Evolutionary conservation across 37 sponge, comb jelly and placozoan species (phyloP).

Genomic region (Halisarca cf. caerulea): DNA sequence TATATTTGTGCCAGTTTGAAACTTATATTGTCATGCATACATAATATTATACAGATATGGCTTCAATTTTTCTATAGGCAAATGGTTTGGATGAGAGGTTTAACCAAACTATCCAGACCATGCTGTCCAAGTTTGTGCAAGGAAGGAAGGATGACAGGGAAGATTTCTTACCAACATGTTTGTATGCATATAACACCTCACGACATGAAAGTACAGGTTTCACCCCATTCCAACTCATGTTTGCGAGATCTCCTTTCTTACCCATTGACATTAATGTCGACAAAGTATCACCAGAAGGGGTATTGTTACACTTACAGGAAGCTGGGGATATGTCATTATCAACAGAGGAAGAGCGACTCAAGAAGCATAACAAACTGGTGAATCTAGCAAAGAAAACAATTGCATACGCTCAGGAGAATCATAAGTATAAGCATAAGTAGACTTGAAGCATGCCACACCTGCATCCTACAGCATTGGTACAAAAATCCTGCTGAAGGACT

Average conservation of each 20-base stretch:
- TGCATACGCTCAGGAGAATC: not conserved
- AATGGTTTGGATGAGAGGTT: conserved; percentile 1
- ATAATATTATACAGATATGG: too few relatives aligned
- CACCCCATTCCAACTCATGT: not conserved
- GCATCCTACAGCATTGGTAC: not conserved
- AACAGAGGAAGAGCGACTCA: not conserved
- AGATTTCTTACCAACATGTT: not conserved
- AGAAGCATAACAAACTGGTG: not conserved
- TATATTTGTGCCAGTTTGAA: too few relatives aligned
- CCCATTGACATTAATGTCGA: not conserved
- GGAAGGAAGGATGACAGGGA: not conserved
- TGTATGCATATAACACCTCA: not conserved
- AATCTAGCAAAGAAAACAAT: not conserved
- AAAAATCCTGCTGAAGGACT: not conserved
- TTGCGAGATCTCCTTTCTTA: not conserved
- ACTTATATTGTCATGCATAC: too few relatives aligned
- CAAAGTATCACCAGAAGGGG: not conserved
- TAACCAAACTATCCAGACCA: not conserved
- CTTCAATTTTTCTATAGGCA: not conserved
- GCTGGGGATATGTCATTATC: not conserved
- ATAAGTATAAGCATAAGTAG: not conserved
- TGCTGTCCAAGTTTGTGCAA: not conserved
- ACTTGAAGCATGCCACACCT: not conserved
- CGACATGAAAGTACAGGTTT: not conserved
- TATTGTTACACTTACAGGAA: not conserved